Evolutionary conservation across 2,888 invertebrate genomes (phyloP), one percentile per base, ranked within the genome.

Genomic region (Tachina grossa): DNA sequence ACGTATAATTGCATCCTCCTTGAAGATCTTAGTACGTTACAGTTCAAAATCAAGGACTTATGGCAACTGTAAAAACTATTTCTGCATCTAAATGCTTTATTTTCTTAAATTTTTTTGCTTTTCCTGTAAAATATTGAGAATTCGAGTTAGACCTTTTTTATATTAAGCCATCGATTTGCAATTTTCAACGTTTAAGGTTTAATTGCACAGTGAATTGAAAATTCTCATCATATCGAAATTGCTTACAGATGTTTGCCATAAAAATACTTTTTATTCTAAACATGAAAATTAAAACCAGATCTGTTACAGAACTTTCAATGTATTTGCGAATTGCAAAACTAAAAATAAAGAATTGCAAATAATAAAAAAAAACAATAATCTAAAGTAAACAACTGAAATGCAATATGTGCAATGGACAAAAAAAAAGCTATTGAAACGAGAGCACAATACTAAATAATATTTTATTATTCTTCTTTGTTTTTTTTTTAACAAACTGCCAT

Each of bases 401-500:
- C 45, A 63, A 43, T 53, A 66, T 55, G 55, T 22, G n/a, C 31
- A 69, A 51, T 53, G 51, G 31, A 31, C 31, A 31, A 53, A 55
- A 72, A 43, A 80, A 66, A 49, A 55, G 31, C 11, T 66, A 19
- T 53, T 19, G 71, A 71, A 71, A 39, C 61, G 43, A 71, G 43
- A 66, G 39, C 10, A 45, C n/a, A 47, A 77, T 72, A 66, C 83
- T 83, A 77, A 83, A 83, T 77, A 83, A 83, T 71, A 63, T n/a
- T 57, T 74, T 22, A 43, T 72, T 43, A 14, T 57, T 22, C 10
- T 57, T 57, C 5, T 19, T 13, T 45, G 22, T 16, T 31, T 39
- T 66, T 47, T 55, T 39, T n/a, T 57, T 8, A 71, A 83, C 83
- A 83, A 31, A 83, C 76, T 80, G 79, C 79, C 79, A 85, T 85